Percentiles rank a stretch among this genome's conserved stretches.
phyloP scores from a whole-genome alignment of 1,140 invertebrate species.

The Ooceraea biroi region DNA sequence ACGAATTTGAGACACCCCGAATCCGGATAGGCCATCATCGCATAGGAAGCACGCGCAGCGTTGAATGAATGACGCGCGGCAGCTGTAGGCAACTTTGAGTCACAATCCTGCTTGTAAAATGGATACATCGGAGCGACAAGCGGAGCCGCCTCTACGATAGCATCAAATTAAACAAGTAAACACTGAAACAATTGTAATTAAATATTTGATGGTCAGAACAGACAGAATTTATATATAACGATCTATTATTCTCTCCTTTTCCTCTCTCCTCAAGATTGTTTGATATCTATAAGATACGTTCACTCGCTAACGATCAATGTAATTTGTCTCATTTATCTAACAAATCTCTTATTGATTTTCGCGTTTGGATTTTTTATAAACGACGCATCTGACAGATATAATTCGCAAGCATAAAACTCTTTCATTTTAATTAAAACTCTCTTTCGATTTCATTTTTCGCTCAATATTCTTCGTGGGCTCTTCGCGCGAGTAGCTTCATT shows the following conservation, averaged over 20 bases:
- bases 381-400: no score
- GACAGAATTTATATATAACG: not conserved
- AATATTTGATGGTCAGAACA: not conserved
- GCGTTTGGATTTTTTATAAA: no score
- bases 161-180: no score
- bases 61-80: constrained; percentile 76
- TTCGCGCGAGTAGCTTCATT: not conserved
- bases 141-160: not conserved
- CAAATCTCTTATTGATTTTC: no score
- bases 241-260: not conserved
- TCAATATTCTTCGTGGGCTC: not conserved
- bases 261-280: not conserved
- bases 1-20: constrained; percentile 39
- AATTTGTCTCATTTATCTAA: no score
- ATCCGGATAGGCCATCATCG: not conserved
- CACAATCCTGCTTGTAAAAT: constrained; percentile 33
- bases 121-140: not conserved
- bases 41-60: not conserved
- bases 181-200: not conserved
- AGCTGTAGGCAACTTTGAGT: constrained; percentile 68
- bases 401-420: not conserved
- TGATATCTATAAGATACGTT: not conserved
- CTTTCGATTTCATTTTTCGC: not conserved
- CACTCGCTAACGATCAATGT: no score
- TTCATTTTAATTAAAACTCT: no score